Percentiles rank a stretch among this genome's conserved stretches.
phyloP scores from a whole-genome alignment of 2,888 invertebrate species.

The Hofmannophila pseudospretella region DNA sequence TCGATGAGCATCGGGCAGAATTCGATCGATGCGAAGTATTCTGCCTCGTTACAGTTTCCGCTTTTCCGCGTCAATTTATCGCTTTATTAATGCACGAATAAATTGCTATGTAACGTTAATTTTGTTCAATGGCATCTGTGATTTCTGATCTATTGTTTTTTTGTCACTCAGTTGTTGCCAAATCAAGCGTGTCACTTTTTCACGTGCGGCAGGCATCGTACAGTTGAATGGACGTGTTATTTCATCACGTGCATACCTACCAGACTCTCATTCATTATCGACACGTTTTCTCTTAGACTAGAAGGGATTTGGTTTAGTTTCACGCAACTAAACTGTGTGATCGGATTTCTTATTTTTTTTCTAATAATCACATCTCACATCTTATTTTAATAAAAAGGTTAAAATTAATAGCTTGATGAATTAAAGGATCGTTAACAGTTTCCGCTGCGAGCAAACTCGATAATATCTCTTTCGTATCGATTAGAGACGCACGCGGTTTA shows the following conservation, averaged over 20 bases:
- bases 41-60: slow-evolving; percentile 33
- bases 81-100: slow-evolving; percentile 12
- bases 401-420: slow-evolving; percentile 8
- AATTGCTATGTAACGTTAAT: no score
- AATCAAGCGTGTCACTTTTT: neutral
- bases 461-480: slow-evolving; percentile 7
- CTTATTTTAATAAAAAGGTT: neutral
- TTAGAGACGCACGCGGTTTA: slow-evolving; percentile 9
- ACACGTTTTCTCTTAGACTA: no score
- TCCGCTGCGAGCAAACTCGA: slow-evolving; percentile 6
- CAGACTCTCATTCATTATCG: no score
- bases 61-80: slow-evolving; percentile 27
- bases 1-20: slow-evolving; percentile 27
- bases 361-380: no score
- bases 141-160: neutral
- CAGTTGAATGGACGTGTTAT: no score
- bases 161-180: neutral
- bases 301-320: no score
- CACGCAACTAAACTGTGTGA: no score
- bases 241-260: no score
- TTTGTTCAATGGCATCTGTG: neutral
- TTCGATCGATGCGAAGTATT: slow-evolving; percentile 24
- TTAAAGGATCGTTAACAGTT: slow-evolving; percentile 11
- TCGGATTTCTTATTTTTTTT: no score
- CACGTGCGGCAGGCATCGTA: no score